A percentile compares a stretch with the other conserved stretches of the same genome.
Evolutionary conservation across 2,888 invertebrate species (phyloP).

Genomic region (Drosophila colorata): DNA sequence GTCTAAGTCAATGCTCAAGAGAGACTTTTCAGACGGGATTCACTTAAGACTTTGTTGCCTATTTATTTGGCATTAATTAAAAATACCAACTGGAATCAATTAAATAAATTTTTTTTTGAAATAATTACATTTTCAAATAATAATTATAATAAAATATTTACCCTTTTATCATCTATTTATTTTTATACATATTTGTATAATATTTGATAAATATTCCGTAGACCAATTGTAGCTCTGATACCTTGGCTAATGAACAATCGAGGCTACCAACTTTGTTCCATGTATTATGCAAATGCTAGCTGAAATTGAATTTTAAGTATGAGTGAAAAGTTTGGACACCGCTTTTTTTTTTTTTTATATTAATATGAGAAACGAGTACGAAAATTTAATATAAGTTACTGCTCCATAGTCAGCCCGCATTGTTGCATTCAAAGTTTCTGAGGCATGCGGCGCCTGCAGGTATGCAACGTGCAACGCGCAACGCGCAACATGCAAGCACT

Average conservation of each 20-base stretch:
- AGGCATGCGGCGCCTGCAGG: conserved; percentile 60
- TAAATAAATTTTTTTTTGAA: not conserved
- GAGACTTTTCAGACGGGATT: not conserved
- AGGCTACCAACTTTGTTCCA: conserved; percentile 9
- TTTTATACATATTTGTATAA: not conserved
- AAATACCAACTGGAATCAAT: not conserved
- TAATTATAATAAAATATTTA: no score
- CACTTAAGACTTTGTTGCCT: not conserved
- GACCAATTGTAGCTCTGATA: not conserved
- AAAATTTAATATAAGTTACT: conserved; percentile 72
- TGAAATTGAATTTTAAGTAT: conserved; percentile 60
- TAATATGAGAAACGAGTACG: conserved; percentile 55
- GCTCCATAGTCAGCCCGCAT: conserved; percentile 49
- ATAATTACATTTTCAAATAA: no score
- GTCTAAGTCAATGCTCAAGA: not conserved
- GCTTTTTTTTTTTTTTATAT: conserved; percentile 14
- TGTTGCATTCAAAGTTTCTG: conserved; percentile 56
- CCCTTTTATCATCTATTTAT: no score
- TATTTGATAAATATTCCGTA: not conserved
- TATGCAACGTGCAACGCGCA: conserved; percentile 51
- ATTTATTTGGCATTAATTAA: not conserved
- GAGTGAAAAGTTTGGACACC: conserved; percentile 43
- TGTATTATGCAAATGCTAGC: conserved; percentile 12
- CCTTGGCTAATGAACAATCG: conserved; percentile 24
- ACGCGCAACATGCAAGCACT: conserved; percentile 29